Evolutionary conservation across 30 jellyfish, hydroid and myxozoan genomes (phyloP), one percentile per base, ranked within the genome.

Genomic region (Turritopsis dohrnii): DNA sequence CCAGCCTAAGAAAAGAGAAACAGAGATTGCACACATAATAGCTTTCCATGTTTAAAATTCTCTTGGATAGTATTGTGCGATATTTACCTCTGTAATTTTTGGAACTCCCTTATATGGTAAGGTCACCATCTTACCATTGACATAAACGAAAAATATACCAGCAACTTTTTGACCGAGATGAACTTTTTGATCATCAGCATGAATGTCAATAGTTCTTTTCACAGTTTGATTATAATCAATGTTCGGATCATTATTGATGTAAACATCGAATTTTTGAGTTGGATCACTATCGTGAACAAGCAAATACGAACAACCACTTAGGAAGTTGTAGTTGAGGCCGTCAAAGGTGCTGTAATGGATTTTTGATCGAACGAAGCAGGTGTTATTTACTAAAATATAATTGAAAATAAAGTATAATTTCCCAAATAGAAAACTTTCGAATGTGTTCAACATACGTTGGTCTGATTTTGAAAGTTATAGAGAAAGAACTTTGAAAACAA

Each of bases 291-390:
- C 99, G 71, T 94, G 99, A 5, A 94, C 87, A 66, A 94, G 85
- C 27, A 83, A 16, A 83, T 94, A 88, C 0, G 97, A 89, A 85
- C 99, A 94, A 13, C 92, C 86, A 28, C 96, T 96, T 22, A 22
- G 79, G 82, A 84, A 87, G 18, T 84, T 81, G 95, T 94, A 94
- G 31, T 83, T 86, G 29, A 79, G 80, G 1, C 99, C 99, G 80
- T 94, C 99, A 71, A 94, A 94, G 13, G 99, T 94, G 65, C 89
- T 66, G 90, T 89, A 94, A 73, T 86, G 97, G 29, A 79, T 85
- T 65, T 96, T 79, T 1, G 96, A 95, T 91, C 96, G 90, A 27
- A 94, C 90, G 65, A 75, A 86, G 81, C 99, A 94, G 28, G 99
- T 94, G 75, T 94, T 88, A 22, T 81, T 85, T 54, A 89, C 96